These are phyloP conservation scores for Agrotis clavis DNA, from an alignment of 2,888 invertebrate genomes.

Conservation along the genomic window DNA sequence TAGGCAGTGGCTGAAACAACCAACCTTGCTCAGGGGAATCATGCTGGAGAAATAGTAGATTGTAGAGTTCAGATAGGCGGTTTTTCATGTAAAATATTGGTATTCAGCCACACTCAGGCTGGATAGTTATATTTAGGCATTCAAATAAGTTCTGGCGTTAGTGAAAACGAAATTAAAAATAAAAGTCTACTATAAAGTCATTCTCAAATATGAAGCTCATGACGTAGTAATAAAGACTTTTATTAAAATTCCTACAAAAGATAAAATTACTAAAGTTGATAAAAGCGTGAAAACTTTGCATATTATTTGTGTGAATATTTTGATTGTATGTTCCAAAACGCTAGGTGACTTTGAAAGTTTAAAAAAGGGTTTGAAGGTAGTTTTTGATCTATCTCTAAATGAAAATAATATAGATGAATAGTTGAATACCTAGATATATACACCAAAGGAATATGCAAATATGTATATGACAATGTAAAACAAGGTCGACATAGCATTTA, in stretches of 20 bases:
- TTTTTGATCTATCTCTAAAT: no score
- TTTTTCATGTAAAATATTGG: no score
- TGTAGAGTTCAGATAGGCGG: not conserved
- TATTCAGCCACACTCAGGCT: no score
- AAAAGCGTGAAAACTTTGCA: slow-evolving; percentile 22
- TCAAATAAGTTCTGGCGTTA: not conserved
- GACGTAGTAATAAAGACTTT: slow-evolving; percentile 23
- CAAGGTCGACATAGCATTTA: no score
- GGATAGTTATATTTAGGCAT: not conserved
- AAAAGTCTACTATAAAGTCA: slow-evolving; percentile 18
- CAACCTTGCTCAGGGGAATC: no score
- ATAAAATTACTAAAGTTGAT: slow-evolving; percentile 28
- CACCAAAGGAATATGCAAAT: no score
- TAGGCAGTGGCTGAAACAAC: no score
- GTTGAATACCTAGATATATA: no score
- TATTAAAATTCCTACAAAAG: slow-evolving; percentile 44
- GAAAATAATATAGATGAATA: no score
- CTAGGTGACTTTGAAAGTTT: slow-evolving; percentile 2
- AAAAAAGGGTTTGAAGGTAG: no score
- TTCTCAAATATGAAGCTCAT: slow-evolving; percentile 24
- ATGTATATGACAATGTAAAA: no score
- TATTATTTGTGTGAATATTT: slow-evolving; percentile 15
- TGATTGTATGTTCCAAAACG: not conserved
- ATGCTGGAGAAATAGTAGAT: no score
- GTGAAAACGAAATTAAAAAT: not conserved